Conservation (phyloP, 2,888 invertebrate species). For the Congeria kusceri region DNA sequence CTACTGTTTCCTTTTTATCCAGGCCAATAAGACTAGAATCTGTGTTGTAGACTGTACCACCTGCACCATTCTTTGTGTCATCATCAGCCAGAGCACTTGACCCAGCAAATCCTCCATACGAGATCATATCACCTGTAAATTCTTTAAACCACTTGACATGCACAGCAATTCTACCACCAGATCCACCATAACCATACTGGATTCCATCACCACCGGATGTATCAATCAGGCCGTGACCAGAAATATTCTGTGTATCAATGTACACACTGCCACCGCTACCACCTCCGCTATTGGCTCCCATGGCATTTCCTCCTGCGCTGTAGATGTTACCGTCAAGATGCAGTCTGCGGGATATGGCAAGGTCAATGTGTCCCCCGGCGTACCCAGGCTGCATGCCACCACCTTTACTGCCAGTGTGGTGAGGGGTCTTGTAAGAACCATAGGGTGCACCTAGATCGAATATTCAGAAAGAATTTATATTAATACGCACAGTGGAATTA, state of each 20-base stretch:
- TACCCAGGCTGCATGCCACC: slow-evolving; percentile 69
- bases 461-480: no score
- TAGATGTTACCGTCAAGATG: slow-evolving; percentile 74
- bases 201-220: slow-evolving; percentile 70
- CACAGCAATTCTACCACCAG: slow-evolving; percentile 75
- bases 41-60: slow-evolving; percentile 70
- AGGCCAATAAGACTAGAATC: slow-evolving; percentile 63
- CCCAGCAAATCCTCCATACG: slow-evolving; percentile 72
- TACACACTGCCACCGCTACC: slow-evolving; percentile 78
- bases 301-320: slow-evolving; percentile 66
- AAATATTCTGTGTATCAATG: slow-evolving; percentile 70
- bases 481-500: no score
- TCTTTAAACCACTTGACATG: slow-evolving; percentile 72
- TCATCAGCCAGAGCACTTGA: slow-evolving; percentile 27
- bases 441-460: slow-evolving; percentile 67
- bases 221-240: slow-evolving; percentile 74
- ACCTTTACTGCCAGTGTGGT: slow-evolving; percentile 73
- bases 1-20: slow-evolving; percentile 55
- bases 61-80: slow-evolving; percentile 69
- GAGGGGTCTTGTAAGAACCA: slow-evolving; percentile 72
- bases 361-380: slow-evolving; percentile 71
- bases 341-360: slow-evolving; percentile 63
- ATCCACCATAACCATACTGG: slow-evolving; percentile 69
- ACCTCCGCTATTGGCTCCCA: slow-evolving; percentile 67
- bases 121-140: slow-evolving; percentile 69